Evolutionary conservation across 2,797 vertebrate genomes (phyloP), one percentile per base, ranked within the genome.

Genomic region (Pipistrellus pipistrellus): DNA sequence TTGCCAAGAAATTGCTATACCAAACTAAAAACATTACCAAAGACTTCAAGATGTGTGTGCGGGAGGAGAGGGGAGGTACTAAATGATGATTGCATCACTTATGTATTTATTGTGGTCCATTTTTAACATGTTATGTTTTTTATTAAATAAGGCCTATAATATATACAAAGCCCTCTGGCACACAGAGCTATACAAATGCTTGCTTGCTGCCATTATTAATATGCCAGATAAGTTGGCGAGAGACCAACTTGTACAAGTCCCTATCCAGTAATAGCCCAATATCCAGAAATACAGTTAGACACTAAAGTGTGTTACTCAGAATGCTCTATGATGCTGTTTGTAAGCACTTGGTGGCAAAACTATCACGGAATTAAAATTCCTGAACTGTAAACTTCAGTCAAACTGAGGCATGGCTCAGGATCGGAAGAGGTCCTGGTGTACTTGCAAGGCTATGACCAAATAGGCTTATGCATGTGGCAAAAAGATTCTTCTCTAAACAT

Each of bases 1-100:
- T 71, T 94, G 46, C 68, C 94, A 96, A 96, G 95, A 88, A 93
- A 87, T 48, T 92, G 35, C 76, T 96, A 72, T 66, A 46, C 51
- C 25, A 55, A 76, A 55, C 23, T 46, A 27, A 97, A 85, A 25
- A 14, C 55, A 93, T 38, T 35, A 90, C 51, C 80, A 86, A 95
- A 88, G 73, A 21, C 51, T 94, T 73, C 81, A 96, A 91, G 10
- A 38, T 17, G 13, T 44, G 44, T 44, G 44, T 44, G 44, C 44
- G 5, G 76, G 14, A 41, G 72, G 13, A 8, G n/a, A 18, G 1
- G 9, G 44, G 8, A 8, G 20, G 68, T 3, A 86, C 23, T 38
- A 86, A 85, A 59, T 46, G 71, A 80, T 44, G 21, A 78, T 32
- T 68, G 84, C n/a, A 83, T 57, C 27, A 92, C 59, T 72, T 83